Base-by-base conservation (phyloP, 2,888 invertebrate genomes). In the Empis livida region DNA sequence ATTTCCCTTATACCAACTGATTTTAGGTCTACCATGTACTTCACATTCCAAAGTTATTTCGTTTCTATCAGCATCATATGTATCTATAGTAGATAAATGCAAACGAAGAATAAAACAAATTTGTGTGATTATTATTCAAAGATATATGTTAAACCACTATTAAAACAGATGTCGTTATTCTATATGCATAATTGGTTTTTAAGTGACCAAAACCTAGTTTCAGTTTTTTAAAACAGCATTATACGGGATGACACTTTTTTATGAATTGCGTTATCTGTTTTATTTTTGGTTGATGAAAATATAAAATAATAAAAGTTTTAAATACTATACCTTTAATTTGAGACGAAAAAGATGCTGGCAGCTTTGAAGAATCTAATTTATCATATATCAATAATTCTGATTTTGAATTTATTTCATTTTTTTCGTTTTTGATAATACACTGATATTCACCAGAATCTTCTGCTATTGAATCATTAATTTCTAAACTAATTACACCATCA, bases 371-470 rank as follows among this genome's bases (percentile, higher is more conserved):
- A 10, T 51, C 49, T 3, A 47, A 38, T 32, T 59, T 61, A 27
- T 71, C 81, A 57, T 80, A 80, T 23, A 89, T 80, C 57, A 77
- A 79, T 10, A 91, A 65, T 50, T 76, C 75, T 9, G 85, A 83
- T 6, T 77, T 75, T 13, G 82, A 79, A 38, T 75, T 76, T 2
- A 78, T 71, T 16, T 77, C 73, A 23, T 90, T 89, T 55, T 82
- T 77, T 49, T 76, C 74, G 63, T 90, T 90, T 54, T 73, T 76
- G 2, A 84, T 86, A 1, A 82, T 73, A 61, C 91, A 91, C 13
- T 78, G 78, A 58, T 89, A 91, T 59, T 83, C 80, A 2, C 84
- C 90, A 4, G 81, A 77, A 64, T 90, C 89, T 45, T 73, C 75
- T 0, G 77, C 70, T 1, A 73, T 70, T 0, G 81, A 79, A 58